phyloP scores from a whole-genome alignment of 2,888 invertebrate species.

The Machimus atricapillus region DNA sequence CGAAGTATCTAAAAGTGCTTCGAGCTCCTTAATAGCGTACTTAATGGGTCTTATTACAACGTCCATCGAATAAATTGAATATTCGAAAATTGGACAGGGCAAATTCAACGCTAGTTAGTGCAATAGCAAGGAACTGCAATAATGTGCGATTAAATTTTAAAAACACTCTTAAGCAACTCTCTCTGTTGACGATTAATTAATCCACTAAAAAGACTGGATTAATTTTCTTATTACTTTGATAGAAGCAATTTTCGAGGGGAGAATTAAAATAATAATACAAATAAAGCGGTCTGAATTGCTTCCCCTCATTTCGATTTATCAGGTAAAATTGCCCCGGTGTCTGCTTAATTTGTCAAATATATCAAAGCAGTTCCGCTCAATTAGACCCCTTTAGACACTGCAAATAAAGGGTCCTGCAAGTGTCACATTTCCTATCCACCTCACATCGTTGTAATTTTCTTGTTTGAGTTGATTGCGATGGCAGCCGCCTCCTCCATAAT shows the following conservation, averaged over 20 bases:
- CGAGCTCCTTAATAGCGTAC: neutral
- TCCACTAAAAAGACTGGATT: neutral
- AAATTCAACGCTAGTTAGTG: neutral
- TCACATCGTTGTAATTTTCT: neutral
- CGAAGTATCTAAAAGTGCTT: neutral
- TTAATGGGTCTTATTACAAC: neutral
- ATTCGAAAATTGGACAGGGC: neutral
- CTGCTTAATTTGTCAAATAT: constrained; percentile 21
- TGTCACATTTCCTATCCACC: neutral
- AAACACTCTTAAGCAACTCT: neutral
- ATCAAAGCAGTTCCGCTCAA: constrained; percentile 12
- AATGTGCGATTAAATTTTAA: neutral
- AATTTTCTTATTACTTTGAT: neutral
- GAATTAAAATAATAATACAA: neutral
- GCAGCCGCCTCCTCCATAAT: constrained; percentile 19
- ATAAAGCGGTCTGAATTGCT: neutral
- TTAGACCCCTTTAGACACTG: neutral
- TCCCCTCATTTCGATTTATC: neutral
- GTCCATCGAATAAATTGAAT: neutral
- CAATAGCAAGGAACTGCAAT: neutral
- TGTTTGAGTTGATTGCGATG: constrained; percentile 4
- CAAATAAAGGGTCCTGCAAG: neutral
- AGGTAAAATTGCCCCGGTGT: neutral
- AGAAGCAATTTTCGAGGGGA: neutral
- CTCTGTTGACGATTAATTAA: neutral